phyloP scores from a whole-genome alignment of 2,797 vertebrate species.

The Tympanoctomys barrerae region DNA sequence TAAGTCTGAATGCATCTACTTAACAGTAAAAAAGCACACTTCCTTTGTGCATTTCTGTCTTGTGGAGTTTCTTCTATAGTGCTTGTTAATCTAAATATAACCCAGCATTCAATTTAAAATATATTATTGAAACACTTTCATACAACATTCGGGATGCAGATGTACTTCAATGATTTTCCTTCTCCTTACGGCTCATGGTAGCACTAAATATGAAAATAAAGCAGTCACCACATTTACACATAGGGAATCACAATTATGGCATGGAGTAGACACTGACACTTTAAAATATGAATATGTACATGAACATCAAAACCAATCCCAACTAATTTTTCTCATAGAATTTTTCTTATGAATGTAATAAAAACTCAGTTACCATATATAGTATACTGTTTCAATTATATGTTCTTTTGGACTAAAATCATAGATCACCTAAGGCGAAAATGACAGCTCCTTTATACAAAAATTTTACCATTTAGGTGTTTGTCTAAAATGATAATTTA shows the following conservation, averaged over 20 bases:
- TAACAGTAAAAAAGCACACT: not conserved
- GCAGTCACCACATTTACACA: not conserved
- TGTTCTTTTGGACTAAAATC: not conserved
- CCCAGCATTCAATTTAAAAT: not conserved
- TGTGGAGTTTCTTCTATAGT: not conserved
- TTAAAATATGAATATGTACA: constrained; percentile 26
- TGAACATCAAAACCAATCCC: not conserved
- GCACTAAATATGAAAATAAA: constrained; percentile 35
- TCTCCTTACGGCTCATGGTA: not conserved
- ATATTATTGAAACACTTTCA: not conserved
- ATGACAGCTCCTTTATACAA: not conserved
- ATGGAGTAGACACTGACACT: not conserved
- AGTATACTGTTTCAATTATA: not conserved
- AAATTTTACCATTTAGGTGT: not conserved
- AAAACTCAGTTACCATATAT: not conserved
- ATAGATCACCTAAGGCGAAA: not conserved
- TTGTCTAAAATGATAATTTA: constrained; percentile 35
- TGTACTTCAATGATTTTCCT: not conserved
- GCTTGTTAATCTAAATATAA: constrained; percentile 43
- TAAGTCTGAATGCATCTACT: not conserved
- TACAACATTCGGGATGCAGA: not conserved
- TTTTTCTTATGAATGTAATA: not conserved
- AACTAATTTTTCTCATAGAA: not conserved
- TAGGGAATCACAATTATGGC: not conserved
- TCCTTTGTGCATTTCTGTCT: constrained; percentile 8